A percentile compares a stretch with the other conserved stretches of the same genome.
phyloP scores from a whole-genome alignment of 2,113 vertebrate species.

The Actinemys pallida region DNA sequence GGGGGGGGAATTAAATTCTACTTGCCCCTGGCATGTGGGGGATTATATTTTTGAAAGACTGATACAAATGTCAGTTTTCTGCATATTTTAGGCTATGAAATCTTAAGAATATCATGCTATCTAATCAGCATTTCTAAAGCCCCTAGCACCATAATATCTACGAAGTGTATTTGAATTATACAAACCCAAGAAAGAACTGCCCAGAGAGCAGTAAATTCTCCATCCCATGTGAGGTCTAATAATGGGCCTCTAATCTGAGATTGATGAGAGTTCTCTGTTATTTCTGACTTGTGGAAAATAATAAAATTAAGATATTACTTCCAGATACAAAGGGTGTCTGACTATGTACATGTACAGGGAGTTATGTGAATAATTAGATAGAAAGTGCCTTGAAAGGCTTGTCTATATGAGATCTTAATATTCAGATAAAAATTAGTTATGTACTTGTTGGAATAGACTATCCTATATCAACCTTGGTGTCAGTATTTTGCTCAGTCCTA shows the following conservation, averaged over 20 bases:
- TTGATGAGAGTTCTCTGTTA: not conserved
- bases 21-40: not conserved
- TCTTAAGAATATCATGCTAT: not conserved
- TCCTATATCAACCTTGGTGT: not conserved
- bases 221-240: not conserved
- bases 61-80: not conserved
- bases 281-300: not conserved
- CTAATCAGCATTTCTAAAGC: not conserved
- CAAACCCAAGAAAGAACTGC: not conserved
- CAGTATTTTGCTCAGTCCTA: not conserved
- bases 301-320: not conserved
- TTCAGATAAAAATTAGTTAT: not conserved
- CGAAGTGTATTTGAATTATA: not conserved
- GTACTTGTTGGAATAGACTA: not conserved
- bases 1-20: not conserved
- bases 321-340: not conserved
- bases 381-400: not conserved
- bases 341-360: not conserved
- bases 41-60: not conserved
- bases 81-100: not conserved
- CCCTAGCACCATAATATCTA: not conserved
- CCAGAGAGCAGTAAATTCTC: not conserved
- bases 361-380: rapidly evolving
- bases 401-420: not conserved
- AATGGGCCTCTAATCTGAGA: not conserved